Evolutionary conservation across 2,113 vertebrate genomes (phyloP).

Genomic region (Sylvia atricapilla): DNA sequence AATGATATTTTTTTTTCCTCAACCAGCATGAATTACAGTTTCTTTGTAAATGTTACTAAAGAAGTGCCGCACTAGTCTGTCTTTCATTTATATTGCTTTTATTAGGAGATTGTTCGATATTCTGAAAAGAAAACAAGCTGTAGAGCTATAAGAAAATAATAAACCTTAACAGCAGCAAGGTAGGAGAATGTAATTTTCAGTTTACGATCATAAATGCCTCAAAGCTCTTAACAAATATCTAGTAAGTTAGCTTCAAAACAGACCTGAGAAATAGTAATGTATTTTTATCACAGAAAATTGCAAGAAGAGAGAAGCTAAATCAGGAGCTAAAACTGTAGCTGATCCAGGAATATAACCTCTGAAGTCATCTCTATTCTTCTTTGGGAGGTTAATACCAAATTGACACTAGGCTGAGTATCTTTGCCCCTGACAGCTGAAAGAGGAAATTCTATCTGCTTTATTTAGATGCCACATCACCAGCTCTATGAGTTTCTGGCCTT

Average conservation of each 20-base stretch:
- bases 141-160: constrained; percentile 5
- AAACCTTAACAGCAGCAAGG: background rate
- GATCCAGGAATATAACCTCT: constrained; percentile 8
- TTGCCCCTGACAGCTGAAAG: background rate
- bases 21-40: background rate
- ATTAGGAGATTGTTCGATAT: background rate
- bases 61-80: background rate
- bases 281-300: constrained; percentile 4
- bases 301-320: background rate
- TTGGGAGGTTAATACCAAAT: background rate
- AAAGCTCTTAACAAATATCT: constrained; percentile 5
- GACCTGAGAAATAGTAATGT: background rate
- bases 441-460: background rate
- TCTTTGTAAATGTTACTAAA: background rate
- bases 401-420: background rate
- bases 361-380: constrained; percentile 14
- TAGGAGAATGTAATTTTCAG: background rate
- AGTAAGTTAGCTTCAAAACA: background rate
- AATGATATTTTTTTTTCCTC: background rate
- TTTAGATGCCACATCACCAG: background rate
- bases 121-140: background rate
- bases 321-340: background rate
- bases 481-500: background rate
- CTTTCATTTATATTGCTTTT: background rate
- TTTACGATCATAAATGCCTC: background rate